Evolutionary conservation across 92 coral and sea anemone species (phyloP).

Genomic region (Epizoanthus illoricatus): DNA sequence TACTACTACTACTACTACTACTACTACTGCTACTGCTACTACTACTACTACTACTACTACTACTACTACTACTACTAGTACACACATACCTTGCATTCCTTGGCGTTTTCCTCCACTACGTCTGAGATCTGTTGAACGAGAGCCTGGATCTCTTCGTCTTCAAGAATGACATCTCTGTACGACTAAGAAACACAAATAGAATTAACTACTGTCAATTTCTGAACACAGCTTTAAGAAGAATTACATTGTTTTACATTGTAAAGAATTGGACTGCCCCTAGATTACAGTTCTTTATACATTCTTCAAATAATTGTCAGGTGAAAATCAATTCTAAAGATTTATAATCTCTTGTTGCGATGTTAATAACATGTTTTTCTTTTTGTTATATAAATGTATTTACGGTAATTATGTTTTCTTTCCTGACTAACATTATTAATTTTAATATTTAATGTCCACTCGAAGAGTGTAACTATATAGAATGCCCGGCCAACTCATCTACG

Average conservation of each 20-base stretch:
- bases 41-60: too few species aligned
- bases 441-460: too few species aligned
- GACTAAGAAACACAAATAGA: slow-evolving; percentile 48
- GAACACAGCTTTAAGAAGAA: not conserved
- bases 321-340: too few species aligned
- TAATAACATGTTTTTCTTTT: too few species aligned
- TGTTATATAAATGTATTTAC: not conserved
- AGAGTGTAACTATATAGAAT: too few species aligned
- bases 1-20: too few species aligned
- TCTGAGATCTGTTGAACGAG: slow-evolving; percentile 72
- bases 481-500: too few species aligned
- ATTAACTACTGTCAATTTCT: not conserved
- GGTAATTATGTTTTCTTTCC: not conserved
- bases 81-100: slow-evolving; percentile 78
- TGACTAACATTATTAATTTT: too few species aligned
- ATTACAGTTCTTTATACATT: not conserved
- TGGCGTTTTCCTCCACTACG: slow-evolving; percentile 86
- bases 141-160: slow-evolving; percentile 67
- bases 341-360: too few species aligned
- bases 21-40: too few species aligned
- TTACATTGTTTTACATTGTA: not conserved
- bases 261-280: not conserved
- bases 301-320: too few species aligned
- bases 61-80: too few species aligned
- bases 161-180: slow-evolving; percentile 68